Base-by-base conservation (phyloP, 2,888 invertebrate genomes). In the Zaprionus lineosus region DNA sequence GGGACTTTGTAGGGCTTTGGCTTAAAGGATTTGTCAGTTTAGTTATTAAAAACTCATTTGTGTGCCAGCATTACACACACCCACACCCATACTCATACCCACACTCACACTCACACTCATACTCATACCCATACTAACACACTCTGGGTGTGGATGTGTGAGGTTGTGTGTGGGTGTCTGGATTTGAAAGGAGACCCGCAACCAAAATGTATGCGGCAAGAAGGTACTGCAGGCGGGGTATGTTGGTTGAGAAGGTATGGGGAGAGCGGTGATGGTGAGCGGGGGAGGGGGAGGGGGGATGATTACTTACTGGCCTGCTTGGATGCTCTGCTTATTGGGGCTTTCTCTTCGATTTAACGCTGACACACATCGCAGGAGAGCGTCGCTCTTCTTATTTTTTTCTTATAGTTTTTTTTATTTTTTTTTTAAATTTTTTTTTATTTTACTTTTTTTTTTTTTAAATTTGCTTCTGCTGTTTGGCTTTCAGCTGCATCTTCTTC, bases 31-130 rank as follows among this genome's bases (percentile, higher is more conserved):
- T 84, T 76, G 78, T 65, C 74, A 77, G 84, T 71, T 81, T 59
- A 71, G 78, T 74, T 78, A 82, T 84, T 84, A 77, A 77, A 78
- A 77, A 83, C 65, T 75, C 75, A 77, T 76, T 66, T 66, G 52
- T 64, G 43, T 36, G 26, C 51, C 28, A 39, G 14, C 43, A 24
- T 26, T 15, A 34, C 51, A 51, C 40, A 43, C 50, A 33, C 16
- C 33, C 14, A 34, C 0, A 11, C 8, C 39, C 19, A 43, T 4
- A 41, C 29, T 26, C 11, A 34, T 47, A 51, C 40, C 37, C 50
- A 33, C 16, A 37, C 14, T 31, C 0, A 11, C 8, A 43, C 19
- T 39, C 5, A 41, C 29, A n/a, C n/a, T n/a, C n/a, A n/a, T n/a
- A n/a, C n/a, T n/a, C n/a, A n/a, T n/a, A n/a, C n/a, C n/a, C n/a